Evolutionary conservation across 2,888 invertebrate species (phyloP).

Genomic region (Acanthopleura granulata): DNA sequence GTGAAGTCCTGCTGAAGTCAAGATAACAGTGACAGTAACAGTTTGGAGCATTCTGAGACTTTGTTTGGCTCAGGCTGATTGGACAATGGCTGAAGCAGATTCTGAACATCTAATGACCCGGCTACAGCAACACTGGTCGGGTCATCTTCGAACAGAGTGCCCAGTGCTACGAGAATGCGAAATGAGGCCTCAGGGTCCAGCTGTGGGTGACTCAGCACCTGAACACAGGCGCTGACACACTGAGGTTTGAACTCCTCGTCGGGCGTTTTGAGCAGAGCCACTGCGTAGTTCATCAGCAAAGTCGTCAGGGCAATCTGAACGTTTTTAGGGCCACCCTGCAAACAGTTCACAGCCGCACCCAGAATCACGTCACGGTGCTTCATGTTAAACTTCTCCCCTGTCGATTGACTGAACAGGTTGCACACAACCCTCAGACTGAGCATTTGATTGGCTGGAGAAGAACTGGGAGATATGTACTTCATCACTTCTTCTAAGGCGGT

Average conservation of each 20-base stretch:
- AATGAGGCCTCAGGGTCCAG: constrained; percentile 80
- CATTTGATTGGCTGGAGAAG: constrained; percentile 69
- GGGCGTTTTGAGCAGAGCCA: constrained; percentile 65
- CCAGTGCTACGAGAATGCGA: constrained; percentile 82
- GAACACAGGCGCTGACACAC: constrained; percentile 47
- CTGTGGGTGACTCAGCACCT: constrained; percentile 64
- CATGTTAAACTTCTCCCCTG: constrained; percentile 52
- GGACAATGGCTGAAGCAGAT: neutral
- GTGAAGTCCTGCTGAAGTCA: too few relatives aligned
- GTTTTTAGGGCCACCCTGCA: constrained; percentile 58
- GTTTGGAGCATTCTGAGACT: constrained; percentile 1
- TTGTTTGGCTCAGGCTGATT: neutral
- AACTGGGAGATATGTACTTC: constrained; percentile 60
- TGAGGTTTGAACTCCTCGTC: constrained; percentile 58
- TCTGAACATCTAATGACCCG: constrained; percentile 55
- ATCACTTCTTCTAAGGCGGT: constrained; percentile 70
- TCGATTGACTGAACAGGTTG: constrained; percentile 83
- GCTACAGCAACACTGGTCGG: constrained; percentile 53
- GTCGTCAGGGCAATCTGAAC: constrained; percentile 82
- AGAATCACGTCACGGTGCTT: constrained; percentile 52
- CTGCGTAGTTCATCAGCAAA: constrained; percentile 80
- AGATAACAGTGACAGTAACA: neutral
- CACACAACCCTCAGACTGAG: constrained; percentile 75
- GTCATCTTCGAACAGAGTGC: constrained; percentile 75
- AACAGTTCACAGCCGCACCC: constrained; percentile 40